Base-by-base conservation (phyloP, 92 coral and sea anemone genomes). In the Epizoanthus illoricatus region DNA sequence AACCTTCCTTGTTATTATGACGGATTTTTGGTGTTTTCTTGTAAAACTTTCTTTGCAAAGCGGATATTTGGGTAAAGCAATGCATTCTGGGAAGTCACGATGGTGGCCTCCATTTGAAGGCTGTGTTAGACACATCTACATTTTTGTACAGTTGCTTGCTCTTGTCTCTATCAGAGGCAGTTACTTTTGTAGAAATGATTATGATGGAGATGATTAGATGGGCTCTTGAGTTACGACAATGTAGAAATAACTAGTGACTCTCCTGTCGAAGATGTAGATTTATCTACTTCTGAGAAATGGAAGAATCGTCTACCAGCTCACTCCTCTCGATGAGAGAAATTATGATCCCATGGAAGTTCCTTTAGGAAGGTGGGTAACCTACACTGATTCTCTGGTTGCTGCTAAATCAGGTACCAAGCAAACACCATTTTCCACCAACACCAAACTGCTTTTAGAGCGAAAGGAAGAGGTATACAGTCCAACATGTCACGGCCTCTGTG, bases 401-500 rank as follows among this genome's bases (percentile, higher is more conserved):
- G 71, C 71, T 43, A 66, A 66, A 66, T 66, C 41, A 66, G 71
- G 71, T 66, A 66, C 40, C 71, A 66, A 66, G n/a, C n/a, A n/a
- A n/a, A n/a, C n/a, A n/a, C n/a, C n/a, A n/a, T n/a, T n/a, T n/a
- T n/a, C n/a, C n/a, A n/a, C n/a, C n/a, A n/a, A n/a, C n/a, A n/a
- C n/a, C n/a, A n/a, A n/a, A n/a, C n/a, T n/a, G n/a, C n/a, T n/a
- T n/a, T n/a, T n/a, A n/a, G n/a, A n/a, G n/a, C n/a, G n/a, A n/a
- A n/a, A n/a, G n/a, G n/a, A n/a, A n/a, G n/a, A n/a, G n/a, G n/a
- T n/a, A n/a, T n/a, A n/a, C n/a, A n/a, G n/a, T n/a, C n/a, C n/a
- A n/a, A n/a, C n/a, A n/a, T n/a, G n/a, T n/a, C n/a, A n/a, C n/a
- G n/a, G n/a, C n/a, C n/a, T n/a, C n/a, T n/a, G n/a, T n/a, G n/a